Evolutionary conservation across 1,140 invertebrate genomes (phyloP).

Genomic region (Drosophila aff.): DNA sequence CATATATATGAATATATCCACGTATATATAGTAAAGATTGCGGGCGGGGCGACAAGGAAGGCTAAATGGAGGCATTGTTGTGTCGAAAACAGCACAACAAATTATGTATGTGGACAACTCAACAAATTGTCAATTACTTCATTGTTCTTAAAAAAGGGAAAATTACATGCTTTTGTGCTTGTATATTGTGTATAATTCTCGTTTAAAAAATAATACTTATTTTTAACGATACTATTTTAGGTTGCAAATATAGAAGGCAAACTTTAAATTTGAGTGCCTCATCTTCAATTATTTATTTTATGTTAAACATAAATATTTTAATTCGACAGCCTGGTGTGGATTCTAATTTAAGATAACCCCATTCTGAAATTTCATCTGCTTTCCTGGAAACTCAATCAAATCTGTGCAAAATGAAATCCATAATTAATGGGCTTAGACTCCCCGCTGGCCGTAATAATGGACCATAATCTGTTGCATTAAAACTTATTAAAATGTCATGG

Average conservation of each 20-base stretch:
- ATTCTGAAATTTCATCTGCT: neutral
- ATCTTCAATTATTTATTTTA: neutral
- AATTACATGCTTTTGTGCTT: neutral
- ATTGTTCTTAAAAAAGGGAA: constrained; percentile 15
- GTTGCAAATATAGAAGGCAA: neutral
- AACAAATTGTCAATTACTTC: constrained; percentile 40
- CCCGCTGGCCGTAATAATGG: constrained; percentile 42
- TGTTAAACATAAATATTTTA: neutral
- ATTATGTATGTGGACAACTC: constrained; percentile 45
- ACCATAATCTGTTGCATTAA: constrained; percentile 59
- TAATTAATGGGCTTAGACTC: constrained; percentile 45
- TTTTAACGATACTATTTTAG: neutral
- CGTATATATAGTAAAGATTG: constrained; percentile 30
- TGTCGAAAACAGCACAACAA: constrained; percentile 40
- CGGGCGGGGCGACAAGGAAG: constrained; percentile 17
- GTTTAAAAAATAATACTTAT: neutral
- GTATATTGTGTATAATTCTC: neutral
- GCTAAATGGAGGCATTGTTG: constrained; percentile 40
- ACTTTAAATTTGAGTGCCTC: no score
- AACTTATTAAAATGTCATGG: constrained; percentile 57
- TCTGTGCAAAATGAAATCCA: constrained; percentile 43
- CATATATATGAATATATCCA: neutral
- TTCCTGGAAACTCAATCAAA: constrained; percentile 31
- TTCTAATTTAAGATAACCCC: constrained; percentile 4
- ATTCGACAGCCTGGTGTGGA: no score